Percentiles rank a stretch among this genome's conserved stretches.
Evolutionary conservation across 2,888 invertebrate species (phyloP).

Genomic region (Tinea trinotella): DNA sequence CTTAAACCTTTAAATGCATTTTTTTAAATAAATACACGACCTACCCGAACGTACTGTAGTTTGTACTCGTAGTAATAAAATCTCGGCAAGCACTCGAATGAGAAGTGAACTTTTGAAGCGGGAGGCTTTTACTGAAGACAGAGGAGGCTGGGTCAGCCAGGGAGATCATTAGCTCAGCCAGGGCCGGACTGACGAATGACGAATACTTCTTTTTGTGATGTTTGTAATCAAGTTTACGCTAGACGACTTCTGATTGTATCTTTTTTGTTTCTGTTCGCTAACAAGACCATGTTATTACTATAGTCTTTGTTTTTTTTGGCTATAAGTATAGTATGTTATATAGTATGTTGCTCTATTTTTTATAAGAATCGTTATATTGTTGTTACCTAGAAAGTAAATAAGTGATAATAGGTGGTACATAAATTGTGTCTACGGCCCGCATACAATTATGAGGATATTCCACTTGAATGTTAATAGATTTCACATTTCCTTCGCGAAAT

Average conservation of each 20-base stretch:
- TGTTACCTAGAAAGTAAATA: not conserved
- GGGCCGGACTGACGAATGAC: conserved; percentile 35
- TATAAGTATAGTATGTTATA: no score
- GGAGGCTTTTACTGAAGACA: conserved; percentile 39
- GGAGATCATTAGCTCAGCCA: conserved; percentile 55
- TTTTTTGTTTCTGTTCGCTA: no score
- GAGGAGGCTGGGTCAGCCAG: conserved; percentile 40
- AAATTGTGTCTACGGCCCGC: conserved; percentile 4
- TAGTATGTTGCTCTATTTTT: no score
- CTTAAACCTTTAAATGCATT: conserved; percentile 18
- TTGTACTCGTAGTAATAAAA: conserved; percentile 68
- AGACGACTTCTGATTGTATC: no score
- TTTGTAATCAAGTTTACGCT: not conserved
- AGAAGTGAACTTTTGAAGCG: conserved; percentile 72
- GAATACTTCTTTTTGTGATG: conserved; percentile 14
- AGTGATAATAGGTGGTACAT: not conserved
- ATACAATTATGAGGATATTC: not conserved
- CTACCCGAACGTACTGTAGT: conserved; percentile 40
- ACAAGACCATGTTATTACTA: no score
- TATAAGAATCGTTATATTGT: no score
- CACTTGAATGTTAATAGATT: not conserved
- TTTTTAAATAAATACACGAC: conserved; percentile 42
- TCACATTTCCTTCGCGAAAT: not conserved
- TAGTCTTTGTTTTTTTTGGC: no score
- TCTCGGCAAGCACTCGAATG: conserved; percentile 70